Conservation (phyloP, 1,140 invertebrate species). For the Drosophila truncata region DNA sequence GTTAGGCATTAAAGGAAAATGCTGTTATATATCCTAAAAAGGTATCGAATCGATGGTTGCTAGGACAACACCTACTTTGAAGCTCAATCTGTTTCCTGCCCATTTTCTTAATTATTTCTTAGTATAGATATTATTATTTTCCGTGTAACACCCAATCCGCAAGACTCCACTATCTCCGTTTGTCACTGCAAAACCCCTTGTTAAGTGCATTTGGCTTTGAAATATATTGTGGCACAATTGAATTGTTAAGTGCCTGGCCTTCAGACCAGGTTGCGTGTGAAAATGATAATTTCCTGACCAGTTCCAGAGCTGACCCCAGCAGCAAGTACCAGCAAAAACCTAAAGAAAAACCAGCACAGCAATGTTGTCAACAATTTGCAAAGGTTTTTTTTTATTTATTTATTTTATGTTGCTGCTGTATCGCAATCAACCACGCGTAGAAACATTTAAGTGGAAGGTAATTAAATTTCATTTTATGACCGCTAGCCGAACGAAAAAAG, state of each 20-base stretch:
- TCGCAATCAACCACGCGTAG: constrained; percentile 57
- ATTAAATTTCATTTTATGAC: constrained; percentile 78
- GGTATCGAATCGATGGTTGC: neutral
- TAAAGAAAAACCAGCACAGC: constrained; percentile 45
- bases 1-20: neutral
- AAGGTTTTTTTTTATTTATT: constrained; percentile 38
- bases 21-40: no score
- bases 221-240: constrained; percentile 73
- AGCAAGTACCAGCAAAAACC: constrained; percentile 30
- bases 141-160: constrained; percentile 18
- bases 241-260: constrained; percentile 74
- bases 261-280: constrained; percentile 70
- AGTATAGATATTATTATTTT: neutral
- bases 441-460: constrained; percentile 71
- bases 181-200: constrained; percentile 64
- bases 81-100: neutral
- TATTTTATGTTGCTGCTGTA: constrained; percentile 32
- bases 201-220: constrained; percentile 74
- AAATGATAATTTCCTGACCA: constrained; percentile 82
- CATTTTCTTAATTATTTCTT: neutral
- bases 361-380: constrained; percentile 81
- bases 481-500: constrained; percentile 34
- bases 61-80: neutral
- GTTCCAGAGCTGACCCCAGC: constrained; percentile 35
- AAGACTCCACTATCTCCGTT: constrained; percentile 62